Evolutionary conservation across 2,113 vertebrate species (phyloP), one percentile per base, ranked within the genome.

Genomic region (Nothoprocta pentlandii): DNA sequence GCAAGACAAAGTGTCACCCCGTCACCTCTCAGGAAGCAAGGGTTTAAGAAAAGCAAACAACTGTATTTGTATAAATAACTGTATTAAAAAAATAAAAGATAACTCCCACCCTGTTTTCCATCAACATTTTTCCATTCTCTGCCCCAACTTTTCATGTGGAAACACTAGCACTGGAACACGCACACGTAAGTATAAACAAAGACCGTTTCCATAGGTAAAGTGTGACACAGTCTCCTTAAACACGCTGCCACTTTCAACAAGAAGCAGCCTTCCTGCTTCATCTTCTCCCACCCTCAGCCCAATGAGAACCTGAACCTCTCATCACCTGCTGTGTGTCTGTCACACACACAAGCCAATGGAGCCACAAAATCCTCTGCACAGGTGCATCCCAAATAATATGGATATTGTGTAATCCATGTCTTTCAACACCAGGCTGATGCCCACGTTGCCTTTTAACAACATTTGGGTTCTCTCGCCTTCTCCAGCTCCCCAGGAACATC

Each of bases 241-340:
- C 13, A 1, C 56, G 34, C 73, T 95, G 92, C 73, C 84, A 88
- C 80, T 90, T 95, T 83, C 85, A 76, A 79, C 58, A 92, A 86
- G 89, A 95, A 91, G 66, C 93, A 82, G 28, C 63, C 56, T 95
- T 87, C 94, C 75, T 90, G 22, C 47, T 74, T 85, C 44, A 67
- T 88, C 53, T 76, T 80, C 87, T 85, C 63, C 85, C 74, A 91
- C n/a, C 68, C 75, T 56, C 80, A 81, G 46, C 22, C 91, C 89
- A 91, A 81, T 91, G 85, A 96, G 84, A 84, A 46, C 53, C 82
- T 2, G 10, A 36, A 69, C 81, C 73, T 77, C 88, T 51, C 91
- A 89, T 94, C 90, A 94, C 90, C 90, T 94, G 92, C 96, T 93
- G 79, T 66, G 86, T 63, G 74, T 92, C 81, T 86, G 87, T 95